Base-by-base conservation (phyloP, 1,140 invertebrate species). In the Euglossa dilemma region DNA sequence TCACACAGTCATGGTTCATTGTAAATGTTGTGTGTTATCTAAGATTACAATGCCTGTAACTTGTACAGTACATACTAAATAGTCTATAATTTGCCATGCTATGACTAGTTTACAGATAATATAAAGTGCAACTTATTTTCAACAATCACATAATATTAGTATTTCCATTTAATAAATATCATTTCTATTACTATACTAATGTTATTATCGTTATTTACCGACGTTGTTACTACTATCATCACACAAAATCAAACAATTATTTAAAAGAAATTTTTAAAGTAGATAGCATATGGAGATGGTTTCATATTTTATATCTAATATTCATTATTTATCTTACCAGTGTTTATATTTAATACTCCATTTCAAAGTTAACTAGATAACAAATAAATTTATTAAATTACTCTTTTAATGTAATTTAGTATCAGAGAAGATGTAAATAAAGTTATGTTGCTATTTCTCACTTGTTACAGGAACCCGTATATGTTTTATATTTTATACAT, bases 91-190 rank as follows among this genome's bases (percentile, higher is more conserved):
- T 66, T 72, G n/a, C 82, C 79, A 72, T 80, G 50, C 76, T 77
- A 72, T 84, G 82, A 84, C 82, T 84, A 84, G 82, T 84, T 84
- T 84, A 80, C 50, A 79, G 59, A 80, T 70, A 80, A 66, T 84
- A 80, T 72, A 80, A 84, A 71, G 82, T 84, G 76, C 59, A 67
- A 80, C 67, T 80, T 80, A 70, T 56, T 20, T 61, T 52, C 50
- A 84, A 84, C 75, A 66, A 84, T 80, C 57, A 84, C 82, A 73
- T 84, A 72, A 84, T 72, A 79, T 72, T 84, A 80, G 69, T 70
- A 70, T 69, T 50, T 56, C 64, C 50, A 70, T 83, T 78, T 70
- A 75, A 82, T 81, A 74, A 83, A 78, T 69, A 70, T 61, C 43
- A 18, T 78, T 56, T 52, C n/a, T 83, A 83, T 70, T 70, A 61